Evolutionary conservation across 1,140 invertebrate species (phyloP).

Genomic region (Caenorhabditis remanei): DNA sequence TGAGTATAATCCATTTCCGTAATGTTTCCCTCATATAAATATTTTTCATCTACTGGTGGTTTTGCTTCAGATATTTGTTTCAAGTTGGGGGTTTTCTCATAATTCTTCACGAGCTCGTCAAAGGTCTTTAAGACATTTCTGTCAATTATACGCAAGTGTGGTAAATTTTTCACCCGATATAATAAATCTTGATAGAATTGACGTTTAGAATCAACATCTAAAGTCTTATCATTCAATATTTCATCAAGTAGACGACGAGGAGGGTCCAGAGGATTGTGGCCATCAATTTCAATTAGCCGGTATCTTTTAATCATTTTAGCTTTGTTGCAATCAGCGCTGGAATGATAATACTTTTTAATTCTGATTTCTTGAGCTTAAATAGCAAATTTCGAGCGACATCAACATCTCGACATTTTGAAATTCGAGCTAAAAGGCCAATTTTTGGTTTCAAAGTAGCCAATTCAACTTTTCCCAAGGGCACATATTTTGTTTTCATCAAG

Average conservation of each 20-base stretch:
- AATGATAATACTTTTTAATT: slow-evolving; percentile 5
- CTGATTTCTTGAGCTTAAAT: not conserved
- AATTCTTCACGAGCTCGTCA: not conserved
- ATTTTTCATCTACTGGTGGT: no score
- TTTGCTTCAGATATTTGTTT: not conserved
- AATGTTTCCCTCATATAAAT: no score
- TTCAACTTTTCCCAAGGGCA: not conserved
- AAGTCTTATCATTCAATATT: not conserved
- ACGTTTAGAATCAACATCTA: not conserved
- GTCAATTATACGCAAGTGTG: not conserved
- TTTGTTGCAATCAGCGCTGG: slow-evolving; percentile 3
- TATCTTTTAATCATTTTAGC: slow-evolving; percentile 12
- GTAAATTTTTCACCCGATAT: not conserved
- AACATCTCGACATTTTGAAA: slow-evolving; percentile 5
- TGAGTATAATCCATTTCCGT: not conserved
- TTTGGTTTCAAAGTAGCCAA: not conserved
- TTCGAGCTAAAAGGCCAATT: not conserved
- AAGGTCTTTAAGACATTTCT: not conserved
- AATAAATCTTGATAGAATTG: slow-evolving; percentile 11
- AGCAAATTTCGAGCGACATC: not conserved
- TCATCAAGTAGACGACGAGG: not conserved
- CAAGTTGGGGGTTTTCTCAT: not conserved
- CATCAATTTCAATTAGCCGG: slow-evolving; percentile 9
- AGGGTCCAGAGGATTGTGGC: not conserved
- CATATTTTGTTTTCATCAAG: slow-evolving; percentile 1